phyloP scores from a whole-genome alignment of 2,888 invertebrate species.

The Crocallis elinguaria region DNA sequence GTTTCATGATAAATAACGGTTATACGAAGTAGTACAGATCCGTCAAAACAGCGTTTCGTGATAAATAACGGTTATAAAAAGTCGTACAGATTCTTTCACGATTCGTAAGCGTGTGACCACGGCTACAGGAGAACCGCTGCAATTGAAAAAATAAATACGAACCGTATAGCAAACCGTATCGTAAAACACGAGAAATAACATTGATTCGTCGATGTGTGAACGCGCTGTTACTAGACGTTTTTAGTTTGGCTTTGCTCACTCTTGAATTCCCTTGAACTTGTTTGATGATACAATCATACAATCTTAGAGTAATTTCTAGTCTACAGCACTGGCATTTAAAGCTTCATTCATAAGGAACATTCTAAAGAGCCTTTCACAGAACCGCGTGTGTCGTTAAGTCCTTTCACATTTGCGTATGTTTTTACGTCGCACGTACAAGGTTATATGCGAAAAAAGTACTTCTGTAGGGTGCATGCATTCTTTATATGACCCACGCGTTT shows the following conservation, averaged over 20 bases:
- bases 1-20: too few relatives aligned
- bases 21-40: too few relatives aligned
- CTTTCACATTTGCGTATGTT: conserved; percentile 17
- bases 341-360: not conserved
- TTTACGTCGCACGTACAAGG: conserved; percentile 22
- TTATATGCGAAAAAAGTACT: conserved; percentile 30
- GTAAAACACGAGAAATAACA: too few relatives aligned
- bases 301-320: not conserved
- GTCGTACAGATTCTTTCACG: too few relatives aligned
- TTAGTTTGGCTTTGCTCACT: not conserved
- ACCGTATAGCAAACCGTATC: too few relatives aligned
- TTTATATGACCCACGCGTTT: conserved; percentile 11
- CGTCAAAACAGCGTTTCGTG: too few relatives aligned
- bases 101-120: too few relatives aligned
- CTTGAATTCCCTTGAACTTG: conserved; percentile 1
- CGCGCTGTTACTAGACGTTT: not conserved
- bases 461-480: conserved; percentile 24
- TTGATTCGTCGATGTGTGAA: not conserved
- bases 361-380: not conserved
- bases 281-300: conserved; percentile 1
- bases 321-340: not conserved
- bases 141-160: too few relatives aligned
- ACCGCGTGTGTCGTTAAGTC: not conserved
- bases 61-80: too few relatives aligned
- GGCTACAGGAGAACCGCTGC: too few relatives aligned